phyloP scores from a whole-genome alignment of 2,888 invertebrate species.

The Cryptocephalus primarius region DNA sequence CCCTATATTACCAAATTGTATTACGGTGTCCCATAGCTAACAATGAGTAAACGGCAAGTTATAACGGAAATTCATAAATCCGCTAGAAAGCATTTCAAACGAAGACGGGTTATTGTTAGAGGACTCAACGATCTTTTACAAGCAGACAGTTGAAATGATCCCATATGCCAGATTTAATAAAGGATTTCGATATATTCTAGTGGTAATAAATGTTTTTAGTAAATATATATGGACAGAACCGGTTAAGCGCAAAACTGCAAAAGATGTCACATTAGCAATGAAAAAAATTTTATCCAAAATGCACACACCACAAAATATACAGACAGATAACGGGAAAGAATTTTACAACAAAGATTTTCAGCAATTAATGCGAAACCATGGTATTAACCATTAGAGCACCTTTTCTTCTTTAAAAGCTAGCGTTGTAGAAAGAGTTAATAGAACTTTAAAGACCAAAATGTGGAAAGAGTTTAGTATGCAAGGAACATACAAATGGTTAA shows the following conservation, averaged over 20 bases:
- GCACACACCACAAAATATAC: neutral
- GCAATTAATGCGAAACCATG: slow-evolving; percentile 15
- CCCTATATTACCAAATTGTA: too few relatives aligned
- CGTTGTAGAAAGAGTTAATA: slow-evolving; percentile 18
- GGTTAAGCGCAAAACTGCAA: slow-evolving; percentile 25
- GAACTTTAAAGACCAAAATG: slow-evolving; percentile 17
- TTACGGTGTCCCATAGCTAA: too few relatives aligned
- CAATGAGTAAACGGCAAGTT: neutral
- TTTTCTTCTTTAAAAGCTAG: slow-evolving; percentile 13
- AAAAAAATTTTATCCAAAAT: slow-evolving; percentile 1
- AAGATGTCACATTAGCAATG: slow-evolving; percentile 19
- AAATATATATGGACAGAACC: slow-evolving; percentile 31
- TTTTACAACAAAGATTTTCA: slow-evolving; percentile 22
- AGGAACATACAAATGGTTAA: slow-evolving; percentile 22
- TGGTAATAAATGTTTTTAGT: slow-evolving; percentile 31
- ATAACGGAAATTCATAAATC: slow-evolving; percentile 28
- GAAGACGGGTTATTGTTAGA: slow-evolving; percentile 25
- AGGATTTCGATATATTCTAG: slow-evolving; percentile 25
- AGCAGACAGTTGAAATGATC: slow-evolving; percentile 31
- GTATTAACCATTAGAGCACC: slow-evolving; percentile 18
- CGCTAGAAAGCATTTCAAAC: slow-evolving; percentile 27
- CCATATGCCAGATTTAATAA: slow-evolving; percentile 24
- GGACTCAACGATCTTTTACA: slow-evolving; percentile 35
- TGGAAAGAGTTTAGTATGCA: slow-evolving; percentile 22
- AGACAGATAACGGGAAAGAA: slow-evolving; percentile 18